Percentiles rank a stretch among this genome's conserved stretches.
Conservation (phyloP, 2,797 vertebrate species). For the Channallabes apus region DNA sequence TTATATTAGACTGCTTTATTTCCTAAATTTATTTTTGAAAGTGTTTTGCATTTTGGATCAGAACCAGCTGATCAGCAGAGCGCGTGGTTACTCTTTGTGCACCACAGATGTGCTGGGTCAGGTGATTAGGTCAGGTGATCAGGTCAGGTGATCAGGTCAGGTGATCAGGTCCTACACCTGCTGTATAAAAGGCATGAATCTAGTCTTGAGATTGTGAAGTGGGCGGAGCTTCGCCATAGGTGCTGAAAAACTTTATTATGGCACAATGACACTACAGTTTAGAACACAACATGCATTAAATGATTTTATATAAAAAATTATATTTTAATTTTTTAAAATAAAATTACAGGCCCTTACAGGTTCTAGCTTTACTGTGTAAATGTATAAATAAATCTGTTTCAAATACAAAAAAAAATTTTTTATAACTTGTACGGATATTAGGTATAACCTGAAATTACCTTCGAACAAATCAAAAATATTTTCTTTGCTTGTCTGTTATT, state of each 20-base stretch:
- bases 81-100: no score
- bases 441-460: background rate
- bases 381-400: background rate
- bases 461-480: no score
- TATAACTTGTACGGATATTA: background rate
- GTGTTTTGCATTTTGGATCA: no score
- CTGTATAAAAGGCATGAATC: no score
- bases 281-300: background rate
- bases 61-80: no score
- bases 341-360: background rate
- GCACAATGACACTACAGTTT: background rate
- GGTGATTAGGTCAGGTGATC: no score
- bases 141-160: no score
- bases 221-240: background rate
- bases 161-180: no score
- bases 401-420: background rate
- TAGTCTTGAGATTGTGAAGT: background rate
- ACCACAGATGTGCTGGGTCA: no score
- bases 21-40: no score
- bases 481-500: background rate
- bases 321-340: background rate
- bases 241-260: background rate
- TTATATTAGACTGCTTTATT: no score
- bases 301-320: background rate
- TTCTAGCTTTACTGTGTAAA: background rate